A percentile compares a stretch with the other conserved stretches of the same genome.
Conservation (phyloP, 1,140 invertebrate genomes). For the Drosophila fuyamai region DNA sequence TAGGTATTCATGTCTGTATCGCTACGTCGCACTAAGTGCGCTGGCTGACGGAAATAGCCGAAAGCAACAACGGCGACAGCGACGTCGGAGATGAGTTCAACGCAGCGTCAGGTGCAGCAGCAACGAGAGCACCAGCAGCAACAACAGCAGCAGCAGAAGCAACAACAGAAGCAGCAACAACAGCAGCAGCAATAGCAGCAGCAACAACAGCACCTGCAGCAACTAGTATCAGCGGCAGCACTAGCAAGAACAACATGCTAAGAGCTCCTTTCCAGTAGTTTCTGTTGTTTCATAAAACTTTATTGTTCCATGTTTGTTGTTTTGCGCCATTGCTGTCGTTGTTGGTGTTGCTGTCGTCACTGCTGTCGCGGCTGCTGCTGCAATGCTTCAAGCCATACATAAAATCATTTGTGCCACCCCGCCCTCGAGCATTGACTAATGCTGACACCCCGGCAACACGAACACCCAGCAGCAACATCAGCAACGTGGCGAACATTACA, state of each 20-base stretch:
- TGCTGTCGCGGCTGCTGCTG: conserved; percentile 30
- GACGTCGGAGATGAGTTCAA: conserved; percentile 64
- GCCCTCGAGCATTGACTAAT: conserved; percentile 49
- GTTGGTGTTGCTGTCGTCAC: conserved; percentile 24
- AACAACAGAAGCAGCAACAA: conserved; percentile 11
- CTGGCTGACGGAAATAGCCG: conserved; percentile 71
- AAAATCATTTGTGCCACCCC: conserved; percentile 58
- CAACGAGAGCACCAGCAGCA: conserved; percentile 15
- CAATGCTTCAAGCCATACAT: conserved; percentile 56
- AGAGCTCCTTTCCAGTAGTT: conserved; percentile 42
- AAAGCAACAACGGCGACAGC: conserved; percentile 51
- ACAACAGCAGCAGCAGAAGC: conserved; percentile 15
- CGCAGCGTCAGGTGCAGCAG: conserved; percentile 73
- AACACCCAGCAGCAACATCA: conserved; percentile 14
- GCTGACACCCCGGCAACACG: conserved; percentile 39
- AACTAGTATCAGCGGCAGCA: conserved; percentile 18
- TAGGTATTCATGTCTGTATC: conserved; percentile 38
- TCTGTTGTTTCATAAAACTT: conserved; percentile 76
- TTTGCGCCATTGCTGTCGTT: conserved; percentile 27
- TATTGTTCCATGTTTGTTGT: conserved; percentile 65
- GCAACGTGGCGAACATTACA: conserved; percentile 33
- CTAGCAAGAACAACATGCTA: conserved; percentile 21
- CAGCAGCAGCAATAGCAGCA: conserved; percentile 28
- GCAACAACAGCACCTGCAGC: conserved; percentile 13
- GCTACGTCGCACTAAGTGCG: conserved; percentile 59